Conservation (phyloP, 2,113 vertebrate species). For the Cynopterus brachyotis region DNA sequence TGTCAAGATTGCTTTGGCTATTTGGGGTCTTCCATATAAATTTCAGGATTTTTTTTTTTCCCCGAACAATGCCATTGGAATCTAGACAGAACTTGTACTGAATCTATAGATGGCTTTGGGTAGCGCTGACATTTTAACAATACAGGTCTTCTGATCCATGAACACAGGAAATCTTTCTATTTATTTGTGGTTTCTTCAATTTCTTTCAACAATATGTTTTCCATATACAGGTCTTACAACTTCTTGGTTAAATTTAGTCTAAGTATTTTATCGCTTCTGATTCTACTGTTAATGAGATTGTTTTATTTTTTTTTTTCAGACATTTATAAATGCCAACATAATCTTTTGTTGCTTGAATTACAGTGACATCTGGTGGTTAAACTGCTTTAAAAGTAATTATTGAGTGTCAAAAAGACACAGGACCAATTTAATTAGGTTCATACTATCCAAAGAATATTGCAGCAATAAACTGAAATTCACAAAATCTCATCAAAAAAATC, state of each 20-base stretch:
- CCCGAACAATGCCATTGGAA: neutral
- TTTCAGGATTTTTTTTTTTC: neutral
- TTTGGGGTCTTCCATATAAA: neutral
- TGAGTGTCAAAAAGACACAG: neutral
- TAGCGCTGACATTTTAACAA: neutral
- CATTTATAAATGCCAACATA: neutral
- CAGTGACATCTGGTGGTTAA: constrained; percentile 80
- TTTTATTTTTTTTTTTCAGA: neutral
- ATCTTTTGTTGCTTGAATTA: constrained; percentile 36
- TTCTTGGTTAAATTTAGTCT: neutral
- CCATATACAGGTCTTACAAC: neutral
- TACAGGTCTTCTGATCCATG: neutral
- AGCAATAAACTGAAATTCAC: neutral
- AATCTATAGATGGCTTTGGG: neutral
- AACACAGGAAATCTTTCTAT: neutral
- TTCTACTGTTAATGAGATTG: neutral
- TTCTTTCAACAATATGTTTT: neutral
- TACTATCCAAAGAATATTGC: neutral
- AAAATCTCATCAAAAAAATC: neutral
- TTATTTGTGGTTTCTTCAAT: neutral
- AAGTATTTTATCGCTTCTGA: neutral
- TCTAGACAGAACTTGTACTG: neutral
- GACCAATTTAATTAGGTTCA: neutral
- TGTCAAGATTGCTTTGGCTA: neutral
- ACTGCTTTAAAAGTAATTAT: neutral